phyloP scores from a whole-genome alignment of 2,888 invertebrate genomes.

The Cancer borealis region DNA sequence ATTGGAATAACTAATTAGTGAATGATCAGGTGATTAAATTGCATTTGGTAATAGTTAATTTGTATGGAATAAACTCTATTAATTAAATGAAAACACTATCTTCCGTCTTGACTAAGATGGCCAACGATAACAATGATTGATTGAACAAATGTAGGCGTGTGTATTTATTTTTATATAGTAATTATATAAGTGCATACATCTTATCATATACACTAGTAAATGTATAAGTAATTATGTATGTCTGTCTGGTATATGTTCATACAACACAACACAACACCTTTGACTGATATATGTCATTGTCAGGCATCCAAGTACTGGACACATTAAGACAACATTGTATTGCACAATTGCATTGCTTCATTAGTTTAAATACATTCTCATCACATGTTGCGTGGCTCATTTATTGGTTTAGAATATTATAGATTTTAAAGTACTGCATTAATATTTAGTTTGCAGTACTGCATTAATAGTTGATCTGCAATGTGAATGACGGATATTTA shows the following conservation, averaged over 20 bases:
- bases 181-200: constrained; percentile 39
- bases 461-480: background rate
- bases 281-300: background rate
- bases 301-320: background rate
- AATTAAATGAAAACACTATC: background rate
- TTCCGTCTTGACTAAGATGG: constrained; percentile 4
- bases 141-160: background rate
- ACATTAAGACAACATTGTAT: background rate
- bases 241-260: constrained; percentile 7
- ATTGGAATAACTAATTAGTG: background rate
- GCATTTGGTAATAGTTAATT: background rate
- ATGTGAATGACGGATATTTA: background rate
- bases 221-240: constrained; percentile 51
- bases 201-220: constrained; percentile 17
- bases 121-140: background rate
- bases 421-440: too few species aligned
- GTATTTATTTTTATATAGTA: constrained; percentile 44
- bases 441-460: background rate
- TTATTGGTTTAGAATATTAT: too few species aligned
- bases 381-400: too few species aligned
- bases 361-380: too few species aligned
- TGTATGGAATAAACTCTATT: background rate
- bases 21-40: background rate
- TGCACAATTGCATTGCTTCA: too few species aligned
- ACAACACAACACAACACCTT: constrained; percentile 22